These are phyloP conservation scores for Apistogramma diplotaenia DNA, from an alignment of 2,113 vertebrate genomes.

Conservation along the genomic window DNA sequence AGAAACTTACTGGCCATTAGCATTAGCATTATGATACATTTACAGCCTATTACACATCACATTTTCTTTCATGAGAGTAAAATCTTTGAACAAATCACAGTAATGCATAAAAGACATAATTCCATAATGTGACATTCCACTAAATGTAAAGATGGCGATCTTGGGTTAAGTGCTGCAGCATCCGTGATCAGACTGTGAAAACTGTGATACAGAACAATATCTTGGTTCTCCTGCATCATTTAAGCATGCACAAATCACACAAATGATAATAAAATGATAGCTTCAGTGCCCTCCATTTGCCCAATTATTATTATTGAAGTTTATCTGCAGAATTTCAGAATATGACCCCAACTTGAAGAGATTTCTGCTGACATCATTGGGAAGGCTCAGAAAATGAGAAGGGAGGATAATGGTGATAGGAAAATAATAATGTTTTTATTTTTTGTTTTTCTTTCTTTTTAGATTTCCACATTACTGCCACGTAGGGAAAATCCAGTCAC, in stretches of 20 bases:
- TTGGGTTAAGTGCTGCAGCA: background rate
- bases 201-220: background rate
- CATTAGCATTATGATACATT: rapidly evolving
- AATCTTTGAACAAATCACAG: background rate
- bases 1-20: background rate
- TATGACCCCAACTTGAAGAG: rapidly evolving
- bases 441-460: background rate
- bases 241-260: background rate
- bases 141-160: background rate
- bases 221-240: too few species aligned
- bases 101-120: rapidly evolving
- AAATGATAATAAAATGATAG: too few species aligned
- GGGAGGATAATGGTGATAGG: too few species aligned
- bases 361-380: background rate
- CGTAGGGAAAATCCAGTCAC: background rate
- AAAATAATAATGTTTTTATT: background rate
- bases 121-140: background rate
- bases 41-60: background rate
- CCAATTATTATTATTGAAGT: background rate
- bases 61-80: background rate
- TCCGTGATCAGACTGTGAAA: background rate
- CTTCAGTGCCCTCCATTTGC: background rate
- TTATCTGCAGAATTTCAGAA: background rate
- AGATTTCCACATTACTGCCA: background rate
- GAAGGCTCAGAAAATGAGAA: background rate